Evolutionary conservation across 35 echinoderm and acorn worm species (phyloP).

Genomic region (Strongylocentrotus purpuratus): DNA sequence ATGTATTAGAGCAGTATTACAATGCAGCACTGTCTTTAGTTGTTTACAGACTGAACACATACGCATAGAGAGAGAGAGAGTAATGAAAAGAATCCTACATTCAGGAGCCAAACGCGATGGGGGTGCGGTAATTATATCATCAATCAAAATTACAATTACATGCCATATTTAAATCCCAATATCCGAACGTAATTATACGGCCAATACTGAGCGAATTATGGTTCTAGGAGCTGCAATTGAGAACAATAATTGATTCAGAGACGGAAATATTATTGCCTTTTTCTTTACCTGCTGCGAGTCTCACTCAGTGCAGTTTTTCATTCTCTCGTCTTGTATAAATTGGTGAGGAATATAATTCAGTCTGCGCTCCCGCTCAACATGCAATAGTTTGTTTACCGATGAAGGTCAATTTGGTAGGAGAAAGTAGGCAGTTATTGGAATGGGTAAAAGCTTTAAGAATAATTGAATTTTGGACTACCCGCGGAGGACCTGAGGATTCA

Average conservation of each 20-base stretch:
- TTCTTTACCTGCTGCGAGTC: background rate
- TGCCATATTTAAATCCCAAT: conserved; percentile 18
- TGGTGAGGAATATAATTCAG: background rate
- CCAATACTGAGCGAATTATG: conserved; percentile 17
- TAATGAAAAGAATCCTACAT: background rate
- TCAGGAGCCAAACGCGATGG: background rate
- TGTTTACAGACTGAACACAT: background rate
- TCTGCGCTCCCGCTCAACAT: background rate
- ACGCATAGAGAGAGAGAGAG: background rate
- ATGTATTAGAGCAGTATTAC: background rate
- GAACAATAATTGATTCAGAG: conserved; percentile 18
- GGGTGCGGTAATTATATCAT: conserved; percentile 5
- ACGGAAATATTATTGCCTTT: background rate
- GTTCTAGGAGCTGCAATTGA: background rate
- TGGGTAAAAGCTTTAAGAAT: background rate
- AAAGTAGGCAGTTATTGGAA: background rate
- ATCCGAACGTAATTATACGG: conserved; percentile 3
- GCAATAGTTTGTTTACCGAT: background rate
- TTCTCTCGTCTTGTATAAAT: background rate
- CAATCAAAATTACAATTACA: background rate
- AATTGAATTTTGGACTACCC: conserved; percentile 2
- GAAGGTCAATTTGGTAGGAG: background rate
- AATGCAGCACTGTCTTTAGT: background rate
- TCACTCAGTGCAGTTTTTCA: background rate
- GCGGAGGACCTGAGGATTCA: background rate